phyloP scores from a whole-genome alignment of 2,797 vertebrate genomes.

The Silurus lanzhouensis region DNA sequence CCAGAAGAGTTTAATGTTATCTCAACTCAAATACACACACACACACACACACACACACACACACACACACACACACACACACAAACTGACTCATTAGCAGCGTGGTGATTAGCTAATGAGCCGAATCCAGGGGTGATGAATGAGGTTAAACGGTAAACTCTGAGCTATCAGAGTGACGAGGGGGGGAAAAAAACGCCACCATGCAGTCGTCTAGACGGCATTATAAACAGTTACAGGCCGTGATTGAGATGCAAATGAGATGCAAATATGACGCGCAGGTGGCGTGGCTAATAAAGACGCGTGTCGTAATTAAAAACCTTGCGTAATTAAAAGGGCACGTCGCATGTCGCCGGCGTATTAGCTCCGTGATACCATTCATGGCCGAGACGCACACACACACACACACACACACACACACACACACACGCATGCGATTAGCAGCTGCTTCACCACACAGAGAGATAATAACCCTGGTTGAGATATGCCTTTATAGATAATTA shows the following conservation, averaged over 20 bases:
- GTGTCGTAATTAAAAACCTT: conserved; percentile 1
- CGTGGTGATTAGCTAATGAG: neutral
- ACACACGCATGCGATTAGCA: too few relatives aligned
- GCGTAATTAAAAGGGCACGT: neutral
- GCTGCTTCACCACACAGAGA: too few relatives aligned
- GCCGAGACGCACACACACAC: neutral
- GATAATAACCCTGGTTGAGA: too few relatives aligned
- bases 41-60: conserved; percentile 7
- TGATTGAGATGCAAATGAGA: conserved; percentile 30
- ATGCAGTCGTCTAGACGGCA: neutral
- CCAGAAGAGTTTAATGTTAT: conserved; percentile 6
- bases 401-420: too few relatives aligned
- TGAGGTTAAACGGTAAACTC: neutral
- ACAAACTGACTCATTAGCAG: neutral
- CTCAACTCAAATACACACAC: neutral
- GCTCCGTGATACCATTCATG: neutral
- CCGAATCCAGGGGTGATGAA: neutral
- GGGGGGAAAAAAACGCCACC: neutral
- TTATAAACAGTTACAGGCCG: neutral
- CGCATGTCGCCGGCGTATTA: neutral
- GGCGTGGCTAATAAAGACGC: neutral
- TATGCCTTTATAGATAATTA: too few relatives aligned
- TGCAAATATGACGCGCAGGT: conserved; percentile 7
- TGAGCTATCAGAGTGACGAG: neutral
- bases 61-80: conserved; percentile 8